Conservation (phyloP, 1,140 invertebrate genomes). For the Megalopta genalis region DNA sequence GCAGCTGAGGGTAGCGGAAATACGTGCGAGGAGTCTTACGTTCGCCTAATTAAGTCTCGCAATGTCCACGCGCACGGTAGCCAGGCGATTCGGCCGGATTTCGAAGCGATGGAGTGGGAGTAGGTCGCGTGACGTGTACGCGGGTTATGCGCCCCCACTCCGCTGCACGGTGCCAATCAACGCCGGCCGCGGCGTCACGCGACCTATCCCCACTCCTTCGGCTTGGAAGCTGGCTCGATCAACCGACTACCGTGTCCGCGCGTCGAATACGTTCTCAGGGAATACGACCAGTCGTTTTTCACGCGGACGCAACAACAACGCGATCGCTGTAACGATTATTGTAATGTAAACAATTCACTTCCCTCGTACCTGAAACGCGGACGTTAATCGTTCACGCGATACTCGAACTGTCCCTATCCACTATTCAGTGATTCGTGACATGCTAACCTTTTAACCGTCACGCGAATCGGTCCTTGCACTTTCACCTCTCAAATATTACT, state of each 20-base stretch:
- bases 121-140: too few species aligned
- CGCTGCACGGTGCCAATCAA: too few species aligned
- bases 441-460: neutral
- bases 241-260: neutral
- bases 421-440: neutral
- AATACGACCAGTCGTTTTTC: conserved; percentile 20
- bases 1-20: conserved; percentile 66
- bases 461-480: neutral
- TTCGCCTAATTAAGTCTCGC: conserved; percentile 17
- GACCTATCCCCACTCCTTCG: too few species aligned
- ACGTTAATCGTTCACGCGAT: conserved; percentile 8
- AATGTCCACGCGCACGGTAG: neutral
- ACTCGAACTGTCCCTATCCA: neutral
- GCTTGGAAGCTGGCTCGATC: too few species aligned
- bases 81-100: too few species aligned
- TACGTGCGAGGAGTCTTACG: conserved; percentile 13
- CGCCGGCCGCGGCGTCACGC: too few species aligned
- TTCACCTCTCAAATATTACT: neutral
- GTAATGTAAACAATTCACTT: conserved; percentile 7
- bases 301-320: conserved; percentile 1
- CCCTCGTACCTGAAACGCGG: conserved; percentile 38
- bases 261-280: conserved; percentile 11
- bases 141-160: too few species aligned
- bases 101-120: too few species aligned
- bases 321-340: conserved; percentile 1